These are phyloP conservation scores for Tenebrio molitor DNA, from an alignment of 1,140 invertebrate genomes.

Conservation along the genomic window DNA sequence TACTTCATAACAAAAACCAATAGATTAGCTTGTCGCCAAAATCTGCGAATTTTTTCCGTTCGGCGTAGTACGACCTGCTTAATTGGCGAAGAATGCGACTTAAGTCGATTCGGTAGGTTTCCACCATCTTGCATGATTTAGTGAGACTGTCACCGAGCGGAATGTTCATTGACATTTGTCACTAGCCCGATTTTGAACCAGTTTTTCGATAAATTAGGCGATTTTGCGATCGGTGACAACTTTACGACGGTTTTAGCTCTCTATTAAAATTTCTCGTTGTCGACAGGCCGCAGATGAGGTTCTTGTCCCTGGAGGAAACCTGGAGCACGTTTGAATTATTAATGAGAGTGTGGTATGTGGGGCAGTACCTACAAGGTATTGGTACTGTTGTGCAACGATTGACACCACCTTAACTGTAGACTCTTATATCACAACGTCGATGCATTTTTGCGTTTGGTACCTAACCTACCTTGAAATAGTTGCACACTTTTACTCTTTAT, in stretches of 20 bases:
- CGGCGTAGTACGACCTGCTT: no score
- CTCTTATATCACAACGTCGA: conserved; percentile 15
- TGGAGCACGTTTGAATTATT: no score
- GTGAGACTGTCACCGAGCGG: no score
- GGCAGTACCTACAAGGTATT: not conserved
- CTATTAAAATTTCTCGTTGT: conserved; percentile 6
- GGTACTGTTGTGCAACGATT: not conserved
- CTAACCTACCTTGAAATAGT: conserved; percentile 33
- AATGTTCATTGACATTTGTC: conserved; percentile 9
- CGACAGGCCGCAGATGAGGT: not conserved
- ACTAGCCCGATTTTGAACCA: not conserved
- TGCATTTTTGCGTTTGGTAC: conserved; percentile 15
- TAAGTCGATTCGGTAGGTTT: no score
- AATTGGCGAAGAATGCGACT: no score
- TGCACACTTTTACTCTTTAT: conserved; percentile 35
- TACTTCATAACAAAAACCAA: no score
- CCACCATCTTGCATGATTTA: no score
- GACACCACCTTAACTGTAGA: conserved; percentile 13
- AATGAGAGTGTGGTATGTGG: not conserved
- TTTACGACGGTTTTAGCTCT: not conserved
- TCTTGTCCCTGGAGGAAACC: no score
- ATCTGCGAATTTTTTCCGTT: no score
- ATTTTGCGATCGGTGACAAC: not conserved
- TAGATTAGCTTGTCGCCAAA: no score
- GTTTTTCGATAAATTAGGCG: not conserved